phyloP scores from a whole-genome alignment of 2,797 vertebrate genomes.

The Sciaenops ocellatus region DNA sequence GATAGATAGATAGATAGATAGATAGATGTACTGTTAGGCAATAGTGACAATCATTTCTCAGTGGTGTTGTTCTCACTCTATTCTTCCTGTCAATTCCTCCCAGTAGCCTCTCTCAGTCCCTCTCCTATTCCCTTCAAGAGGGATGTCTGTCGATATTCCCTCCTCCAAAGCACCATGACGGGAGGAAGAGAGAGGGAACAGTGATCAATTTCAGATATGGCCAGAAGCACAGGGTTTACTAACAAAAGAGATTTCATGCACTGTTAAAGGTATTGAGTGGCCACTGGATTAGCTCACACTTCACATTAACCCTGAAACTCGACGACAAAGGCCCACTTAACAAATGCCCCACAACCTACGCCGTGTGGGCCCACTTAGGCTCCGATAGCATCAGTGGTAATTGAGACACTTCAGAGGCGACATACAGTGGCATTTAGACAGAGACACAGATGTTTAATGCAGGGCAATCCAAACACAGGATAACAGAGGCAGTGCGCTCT shows the following conservation, averaged over 20 bases:
- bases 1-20: conserved; percentile 5
- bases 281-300: conserved; percentile 82
- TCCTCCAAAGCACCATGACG: conserved; percentile 69
- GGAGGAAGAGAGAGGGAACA: conserved; percentile 60
- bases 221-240: conserved; percentile 78
- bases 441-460: conserved; percentile 56
- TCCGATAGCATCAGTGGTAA: conserved; percentile 76
- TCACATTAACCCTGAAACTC: conserved; percentile 80
- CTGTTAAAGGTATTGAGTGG: conserved; percentile 85
- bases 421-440: conserved; percentile 68
- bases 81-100: conserved; percentile 42
- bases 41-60: too few species aligned
- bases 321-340: conserved; percentile 78
- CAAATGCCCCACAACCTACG: conserved; percentile 64
- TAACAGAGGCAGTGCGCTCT: conserved; percentile 1
- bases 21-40: too few species aligned
- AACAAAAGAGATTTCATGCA: conserved; percentile 85
- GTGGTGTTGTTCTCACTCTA: conserved; percentile 19
- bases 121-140: conserved; percentile 52
- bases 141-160: conserved; percentile 74
- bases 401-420: conserved; percentile 77
- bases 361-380: conserved; percentile 64
- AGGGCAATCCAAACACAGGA: conserved; percentile 48
- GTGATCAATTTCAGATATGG: conserved; percentile 85
- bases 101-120: conserved; percentile 43